Base-by-base conservation (phyloP, 2,113 vertebrate genomes). In the Prolemur simus region DNA sequence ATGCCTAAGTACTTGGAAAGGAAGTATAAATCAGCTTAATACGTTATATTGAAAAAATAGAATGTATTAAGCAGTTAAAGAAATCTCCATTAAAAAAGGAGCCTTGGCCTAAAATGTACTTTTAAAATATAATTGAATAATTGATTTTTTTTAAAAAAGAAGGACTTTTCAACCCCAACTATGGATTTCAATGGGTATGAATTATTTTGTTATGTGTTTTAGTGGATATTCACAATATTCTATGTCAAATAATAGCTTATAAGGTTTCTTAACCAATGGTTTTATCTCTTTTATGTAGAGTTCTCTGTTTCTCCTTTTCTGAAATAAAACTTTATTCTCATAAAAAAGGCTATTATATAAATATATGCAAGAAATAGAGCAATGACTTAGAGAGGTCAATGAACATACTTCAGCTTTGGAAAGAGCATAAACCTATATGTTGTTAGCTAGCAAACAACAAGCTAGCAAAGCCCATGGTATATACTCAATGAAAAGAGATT, bases 1-100 rank as follows among this genome's bases (percentile, higher is more conserved):
- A 88, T 1, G 91, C 85, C 95, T 96, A 95, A 93, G 56, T 87
- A 96, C 91, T 97, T 66, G 42, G 93, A 93, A 97, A 96, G 93
- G 85, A 95, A 85, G 54, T 94, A 91, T 94, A 96, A 95, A 92
- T 83, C 89, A 93, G 89, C 5, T 66, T 49, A 87, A 77, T 84
- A 64, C 49, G 25, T 42, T 92, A 74, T 39, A 77, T 37, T 87
- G 71, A 73, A 89, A 96, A 97, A 96, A 92, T 87, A 93, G 95
- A 96, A 87, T 83, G 25, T 71, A 81, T 82, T 69, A 89, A 63
- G 34, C 52, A 76, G 9, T 84, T 56, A 89, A 92, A 90, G 42
- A 80, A 89, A 27, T 63, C 42, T 76, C 71, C 54, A 77, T 85
- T 45, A 34, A 90, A 96, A 95, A 54, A 71, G 49, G 29, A 52